phyloP scores from a whole-genome alignment of 1,140 invertebrate species.

The Drosophila pruinosa region DNA sequence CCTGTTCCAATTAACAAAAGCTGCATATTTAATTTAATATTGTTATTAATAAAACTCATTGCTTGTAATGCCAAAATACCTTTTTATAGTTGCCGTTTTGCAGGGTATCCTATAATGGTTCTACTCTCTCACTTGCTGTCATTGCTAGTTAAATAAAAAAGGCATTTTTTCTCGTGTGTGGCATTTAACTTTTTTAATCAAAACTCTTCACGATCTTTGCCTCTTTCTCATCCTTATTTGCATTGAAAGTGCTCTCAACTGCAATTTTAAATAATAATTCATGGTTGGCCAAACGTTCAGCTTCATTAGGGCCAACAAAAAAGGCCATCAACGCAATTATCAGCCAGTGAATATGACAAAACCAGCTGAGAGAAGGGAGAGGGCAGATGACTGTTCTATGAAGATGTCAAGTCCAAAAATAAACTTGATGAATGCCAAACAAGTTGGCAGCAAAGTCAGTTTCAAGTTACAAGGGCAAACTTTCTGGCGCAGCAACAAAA shows the following conservation, averaged over 20 bases:
- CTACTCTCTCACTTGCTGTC: not conserved
- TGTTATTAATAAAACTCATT: too few relatives aligned
- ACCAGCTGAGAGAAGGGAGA: conserved; percentile 2
- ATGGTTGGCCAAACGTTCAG: conserved; percentile 39
- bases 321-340: conserved; percentile 43
- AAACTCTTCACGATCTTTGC: conserved; percentile 17
- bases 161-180: conserved; percentile 9
- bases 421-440: conserved; percentile 72
- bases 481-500: conserved; percentile 46
- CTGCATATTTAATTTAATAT: not conserved
- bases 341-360: conserved; percentile 37
- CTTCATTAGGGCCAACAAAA: conserved; percentile 41
- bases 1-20: not conserved
- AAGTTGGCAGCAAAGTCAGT: conserved; percentile 68
- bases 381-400: not conserved
- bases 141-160: conserved; percentile 42
- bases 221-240: not conserved
- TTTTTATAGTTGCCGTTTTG: not conserved
- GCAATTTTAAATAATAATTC: conserved; percentile 44
- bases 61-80: too few relatives aligned
- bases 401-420: conserved; percentile 35
- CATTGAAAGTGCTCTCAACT: conserved; percentile 18
- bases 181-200: conserved; percentile 65
- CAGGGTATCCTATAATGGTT: conserved; percentile 3
- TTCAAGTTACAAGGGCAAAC: conserved; percentile 65